These are phyloP conservation scores for Porites divaricata DNA, from an alignment of 92 coral and sea anemone species.

Conservation along the genomic window DNA sequence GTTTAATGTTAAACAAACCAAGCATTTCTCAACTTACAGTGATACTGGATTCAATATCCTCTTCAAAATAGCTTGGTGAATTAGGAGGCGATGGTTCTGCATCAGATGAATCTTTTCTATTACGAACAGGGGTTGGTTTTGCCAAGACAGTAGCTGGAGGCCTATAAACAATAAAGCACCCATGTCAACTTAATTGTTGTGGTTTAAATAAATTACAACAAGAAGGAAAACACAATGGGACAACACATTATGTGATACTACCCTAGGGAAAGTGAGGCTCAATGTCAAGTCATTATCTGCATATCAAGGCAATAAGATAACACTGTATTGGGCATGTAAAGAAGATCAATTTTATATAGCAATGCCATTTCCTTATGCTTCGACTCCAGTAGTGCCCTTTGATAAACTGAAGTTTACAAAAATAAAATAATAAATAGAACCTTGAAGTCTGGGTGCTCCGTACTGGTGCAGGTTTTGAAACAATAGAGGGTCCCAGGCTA, in stretches of 20 bases:
- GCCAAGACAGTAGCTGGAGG: conserved; percentile 98
- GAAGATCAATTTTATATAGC: no score
- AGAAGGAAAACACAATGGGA: background rate
- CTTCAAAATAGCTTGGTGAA: conserved; percentile 87
- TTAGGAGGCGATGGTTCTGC: conserved; percentile 98
- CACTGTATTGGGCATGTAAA: background rate
- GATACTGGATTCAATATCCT: conserved; percentile 87
- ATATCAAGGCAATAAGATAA: background rate
- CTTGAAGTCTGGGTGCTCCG: conserved; percentile 78
- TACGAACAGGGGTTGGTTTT: conserved; percentile 83
- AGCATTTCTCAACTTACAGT: conserved; percentile 72
- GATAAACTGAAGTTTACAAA: no score
- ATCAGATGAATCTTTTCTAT: conserved; percentile 90
- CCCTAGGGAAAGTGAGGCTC: background rate
- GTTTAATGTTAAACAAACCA: background rate
- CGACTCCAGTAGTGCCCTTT: no score
- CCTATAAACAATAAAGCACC: conserved; percentile 33
- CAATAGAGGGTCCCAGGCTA: conserved; percentile 89
- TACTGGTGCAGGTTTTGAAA: conserved; percentile 79
- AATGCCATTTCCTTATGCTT: no score
- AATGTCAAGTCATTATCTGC: background rate
- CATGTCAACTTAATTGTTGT: background rate
- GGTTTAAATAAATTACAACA: background rate
- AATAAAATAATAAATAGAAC: conserved; percentile 38
- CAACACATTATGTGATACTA: background rate